Evolutionary conservation across 2,797 vertebrate species (phyloP).

Genomic region (Neosilurus mollespiculum): DNA sequence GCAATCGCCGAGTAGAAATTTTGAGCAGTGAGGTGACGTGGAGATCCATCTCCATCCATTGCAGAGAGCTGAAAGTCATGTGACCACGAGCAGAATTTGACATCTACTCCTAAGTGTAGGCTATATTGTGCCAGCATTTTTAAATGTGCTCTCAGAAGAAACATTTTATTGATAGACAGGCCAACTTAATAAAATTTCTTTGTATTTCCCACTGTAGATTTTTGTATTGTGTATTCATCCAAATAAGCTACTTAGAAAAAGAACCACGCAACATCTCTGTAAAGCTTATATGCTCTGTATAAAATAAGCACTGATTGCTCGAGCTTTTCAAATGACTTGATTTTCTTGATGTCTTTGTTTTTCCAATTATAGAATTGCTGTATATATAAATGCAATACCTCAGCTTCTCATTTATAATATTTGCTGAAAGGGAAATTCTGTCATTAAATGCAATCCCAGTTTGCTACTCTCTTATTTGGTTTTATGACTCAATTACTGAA

Average conservation of each 20-base stretch:
- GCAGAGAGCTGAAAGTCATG: conserved; percentile 96
- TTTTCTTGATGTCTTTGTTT: neutral
- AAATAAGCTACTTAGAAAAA: neutral
- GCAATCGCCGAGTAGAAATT: conserved; percentile 93
- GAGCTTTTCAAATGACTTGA: neutral
- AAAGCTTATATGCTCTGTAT: neutral
- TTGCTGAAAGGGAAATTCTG: conserved; percentile 18
- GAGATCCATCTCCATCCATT: conserved; percentile 99
- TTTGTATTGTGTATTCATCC: neutral
- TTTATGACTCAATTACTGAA: conserved; percentile 34
- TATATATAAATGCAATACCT: no score
- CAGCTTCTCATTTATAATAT: neutral
- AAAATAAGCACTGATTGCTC: neutral
- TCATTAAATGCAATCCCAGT: conserved; percentile 30
- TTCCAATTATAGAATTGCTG: neutral
- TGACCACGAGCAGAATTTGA: conserved; percentile 99
- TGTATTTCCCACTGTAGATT: neutral
- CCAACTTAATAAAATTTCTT: neutral
- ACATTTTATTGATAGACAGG: conserved; percentile 35
- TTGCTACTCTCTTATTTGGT: conserved; percentile 18
- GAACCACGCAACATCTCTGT: neutral
- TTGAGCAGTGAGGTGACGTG: conserved; percentile 99
- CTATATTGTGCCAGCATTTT: conserved; percentile 58
- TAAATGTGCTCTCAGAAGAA: conserved; percentile 57
- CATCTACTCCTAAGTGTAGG: conserved; percentile 74